Evolutionary conservation across 2,888 invertebrate genomes (phyloP), one percentile per base, ranked within the genome.

Genomic region (Phlogophora meticulosa): DNA sequence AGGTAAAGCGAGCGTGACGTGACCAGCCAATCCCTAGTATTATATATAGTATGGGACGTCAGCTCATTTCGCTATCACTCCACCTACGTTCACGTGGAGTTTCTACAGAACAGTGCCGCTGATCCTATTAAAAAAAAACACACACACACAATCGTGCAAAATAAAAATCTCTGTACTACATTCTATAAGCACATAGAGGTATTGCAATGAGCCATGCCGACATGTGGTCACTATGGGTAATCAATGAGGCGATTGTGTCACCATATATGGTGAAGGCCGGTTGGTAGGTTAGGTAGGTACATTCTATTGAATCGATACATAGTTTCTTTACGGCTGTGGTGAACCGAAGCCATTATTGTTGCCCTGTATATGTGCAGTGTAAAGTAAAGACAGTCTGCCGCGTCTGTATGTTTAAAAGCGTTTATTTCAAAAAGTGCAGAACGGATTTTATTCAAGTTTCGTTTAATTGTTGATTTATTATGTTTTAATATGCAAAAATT

Each of bases 181-280:
- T 58, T 55, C 36, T 58, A 53, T 43, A 53, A 45, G 72, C 43
- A 32, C 22, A 40, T 53, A 70, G 38, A 1, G 57, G 42, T 64
- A 53, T 46, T 77, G 61, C 73, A 72, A 48, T 38, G 60, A 57
- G 46, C 48, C 43, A 61, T 51, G 55, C 58, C 43, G 83, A 78
- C 86, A 87, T 86, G 82, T 87, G 88, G 87, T 77, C 80, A 56
- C 82, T 85, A 83, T 84, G 84, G 87, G 76, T 78, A 60, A 65
- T 85, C 77, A 86, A 86, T 84, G 82, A 81, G 66, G 49, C 78
- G 79, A 86, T 86, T 88, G 88, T 85, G 72, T 51, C 48, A 51
- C 88, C 87, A 49, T 84, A 71, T 53, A 84, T 72, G 83, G 85
- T 15, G 56, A 65, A 68, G 78, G 73, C 42, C 72, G 49, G 40